Conservation (phyloP, 2,888 invertebrate genomes). For the Phyllotreta cruciferae region DNA sequence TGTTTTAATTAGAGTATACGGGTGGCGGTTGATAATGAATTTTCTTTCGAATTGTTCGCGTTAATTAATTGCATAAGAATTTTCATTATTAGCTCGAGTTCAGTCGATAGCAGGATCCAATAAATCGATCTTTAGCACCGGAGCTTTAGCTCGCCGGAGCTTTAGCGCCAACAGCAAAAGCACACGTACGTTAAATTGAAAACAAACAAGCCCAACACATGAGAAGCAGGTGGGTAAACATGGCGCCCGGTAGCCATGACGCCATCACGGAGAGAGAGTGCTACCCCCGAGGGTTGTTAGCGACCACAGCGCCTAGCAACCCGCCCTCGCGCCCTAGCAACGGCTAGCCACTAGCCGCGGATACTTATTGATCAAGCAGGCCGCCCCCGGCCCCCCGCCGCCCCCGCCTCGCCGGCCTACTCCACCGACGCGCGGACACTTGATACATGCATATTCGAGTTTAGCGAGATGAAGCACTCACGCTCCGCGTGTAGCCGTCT, state of each 20-base stretch:
- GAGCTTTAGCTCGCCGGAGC: slow-evolving; percentile 33
- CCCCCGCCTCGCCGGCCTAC: slow-evolving; percentile 30
- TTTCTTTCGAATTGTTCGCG: too few relatives aligned
- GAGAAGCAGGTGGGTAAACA: slow-evolving; percentile 61
- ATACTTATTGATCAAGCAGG: slow-evolving; percentile 62
- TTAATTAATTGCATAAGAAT: too few relatives aligned
- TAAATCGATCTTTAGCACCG: too few relatives aligned
- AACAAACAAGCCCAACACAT: slow-evolving; percentile 58
- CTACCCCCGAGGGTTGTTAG: slow-evolving; percentile 63
- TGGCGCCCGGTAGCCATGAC: slow-evolving; percentile 58
- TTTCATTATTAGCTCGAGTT: too few relatives aligned
- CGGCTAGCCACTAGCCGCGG: slow-evolving; percentile 64
- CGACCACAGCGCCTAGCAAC: slow-evolving; percentile 64
- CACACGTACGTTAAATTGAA: slow-evolving; percentile 52
- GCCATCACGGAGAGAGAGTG: slow-evolving; percentile 56
- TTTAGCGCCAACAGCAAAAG: slow-evolving; percentile 1
- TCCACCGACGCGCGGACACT: slow-evolving; percentile 47
- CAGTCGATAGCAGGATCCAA: too few relatives aligned
- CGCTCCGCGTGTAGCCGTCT: slow-evolving; percentile 7
- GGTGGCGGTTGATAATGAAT: too few relatives aligned
- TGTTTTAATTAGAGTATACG: neutral
- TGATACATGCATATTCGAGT: slow-evolving; percentile 51
- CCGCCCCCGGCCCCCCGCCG: slow-evolving; percentile 37
- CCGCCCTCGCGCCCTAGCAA: slow-evolving; percentile 63
- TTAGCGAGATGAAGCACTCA: slow-evolving; percentile 39